Conservation (phyloP, 92 coral and sea anemone species). For the Blastomussa wellsi region DNA sequence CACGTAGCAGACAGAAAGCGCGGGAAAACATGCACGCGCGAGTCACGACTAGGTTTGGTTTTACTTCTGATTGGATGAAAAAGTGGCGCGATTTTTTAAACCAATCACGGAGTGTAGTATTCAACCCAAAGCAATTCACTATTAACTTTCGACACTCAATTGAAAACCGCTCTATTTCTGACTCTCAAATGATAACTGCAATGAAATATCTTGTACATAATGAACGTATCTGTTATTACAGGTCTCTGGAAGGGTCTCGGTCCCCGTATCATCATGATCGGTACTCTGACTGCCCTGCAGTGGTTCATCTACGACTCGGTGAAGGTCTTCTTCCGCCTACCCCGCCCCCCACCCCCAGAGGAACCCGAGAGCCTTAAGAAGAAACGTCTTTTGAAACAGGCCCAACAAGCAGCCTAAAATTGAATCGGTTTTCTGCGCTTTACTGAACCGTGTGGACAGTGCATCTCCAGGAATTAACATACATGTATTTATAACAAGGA, state of each 20-base stretch:
- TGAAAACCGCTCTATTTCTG: not conserved
- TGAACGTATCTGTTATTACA: not conserved
- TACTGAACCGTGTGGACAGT: conserved; percentile 5
- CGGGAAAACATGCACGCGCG: too few relatives aligned
- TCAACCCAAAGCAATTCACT: not conserved
- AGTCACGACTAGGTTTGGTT: too few relatives aligned
- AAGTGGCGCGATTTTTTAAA: not conserved
- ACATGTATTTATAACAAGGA: conserved; percentile 23
- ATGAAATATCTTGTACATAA: too few relatives aligned
- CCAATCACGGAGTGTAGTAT: not conserved
- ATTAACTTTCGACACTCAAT: not conserved
- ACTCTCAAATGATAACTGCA: too few relatives aligned
- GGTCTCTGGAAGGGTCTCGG: conserved; percentile 99
- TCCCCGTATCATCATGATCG: conserved; percentile 99
- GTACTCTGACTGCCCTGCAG: conserved; percentile 98
- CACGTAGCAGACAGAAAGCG: not conserved
- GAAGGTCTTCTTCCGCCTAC: conserved; percentile 95
- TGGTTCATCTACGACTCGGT: conserved; percentile 99
- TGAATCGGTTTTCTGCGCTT: not conserved
- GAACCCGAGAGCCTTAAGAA: conserved; percentile 95
- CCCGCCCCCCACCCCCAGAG: conserved; percentile 99
- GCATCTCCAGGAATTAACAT: conserved; percentile 3
- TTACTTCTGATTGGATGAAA: not conserved
- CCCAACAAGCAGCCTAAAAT: conserved; percentile 39
- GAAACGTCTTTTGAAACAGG: conserved; percentile 66